These are phyloP conservation scores for Acanthornis magna DNA, from an alignment of 2,797 vertebrate species.

Conservation along the genomic window DNA sequence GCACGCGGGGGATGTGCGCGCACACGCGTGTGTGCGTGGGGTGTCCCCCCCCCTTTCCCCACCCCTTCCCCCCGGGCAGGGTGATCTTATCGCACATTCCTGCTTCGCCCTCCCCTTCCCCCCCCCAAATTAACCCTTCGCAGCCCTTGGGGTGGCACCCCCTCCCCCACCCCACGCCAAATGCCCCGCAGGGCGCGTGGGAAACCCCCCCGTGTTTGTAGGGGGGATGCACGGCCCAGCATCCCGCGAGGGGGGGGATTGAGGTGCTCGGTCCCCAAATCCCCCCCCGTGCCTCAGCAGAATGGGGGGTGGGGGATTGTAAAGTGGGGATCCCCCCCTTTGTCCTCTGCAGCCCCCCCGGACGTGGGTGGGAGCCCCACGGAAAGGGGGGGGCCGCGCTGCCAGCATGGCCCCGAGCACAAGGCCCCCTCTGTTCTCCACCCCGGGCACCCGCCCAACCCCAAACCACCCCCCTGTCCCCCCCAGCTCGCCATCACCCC, in stretches of 20 bases:
- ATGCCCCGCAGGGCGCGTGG: not conserved
- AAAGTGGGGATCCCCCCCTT: not conserved
- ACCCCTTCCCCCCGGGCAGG: not conserved
- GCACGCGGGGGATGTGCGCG: not conserved
- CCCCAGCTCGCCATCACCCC: not conserved
- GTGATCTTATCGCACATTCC: conserved; percentile 17
- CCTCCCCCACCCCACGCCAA: too few species aligned
- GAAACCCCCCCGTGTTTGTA: not conserved
- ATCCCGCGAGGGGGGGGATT: too few species aligned
- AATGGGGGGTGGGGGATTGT: not conserved
- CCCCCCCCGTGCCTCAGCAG: not conserved
- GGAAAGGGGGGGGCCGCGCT: not conserved
- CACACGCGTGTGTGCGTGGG: not conserved
- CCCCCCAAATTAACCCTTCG: not conserved
- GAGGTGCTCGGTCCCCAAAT: not conserved
- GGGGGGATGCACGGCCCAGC: not conserved
- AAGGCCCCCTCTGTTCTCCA: conserved; percentile 24
- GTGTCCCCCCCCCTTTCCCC: not conserved
- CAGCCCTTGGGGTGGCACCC: not conserved
- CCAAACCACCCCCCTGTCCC: not conserved
- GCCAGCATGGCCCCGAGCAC: conserved; percentile 4
- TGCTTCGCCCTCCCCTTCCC: not conserved
- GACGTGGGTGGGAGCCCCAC: not conserved
- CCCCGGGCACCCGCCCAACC: not conserved
- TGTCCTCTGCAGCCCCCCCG: too few species aligned